Evolutionary conservation across 2,888 invertebrate genomes (phyloP).

Genomic region (Strigamia maritima): DNA sequence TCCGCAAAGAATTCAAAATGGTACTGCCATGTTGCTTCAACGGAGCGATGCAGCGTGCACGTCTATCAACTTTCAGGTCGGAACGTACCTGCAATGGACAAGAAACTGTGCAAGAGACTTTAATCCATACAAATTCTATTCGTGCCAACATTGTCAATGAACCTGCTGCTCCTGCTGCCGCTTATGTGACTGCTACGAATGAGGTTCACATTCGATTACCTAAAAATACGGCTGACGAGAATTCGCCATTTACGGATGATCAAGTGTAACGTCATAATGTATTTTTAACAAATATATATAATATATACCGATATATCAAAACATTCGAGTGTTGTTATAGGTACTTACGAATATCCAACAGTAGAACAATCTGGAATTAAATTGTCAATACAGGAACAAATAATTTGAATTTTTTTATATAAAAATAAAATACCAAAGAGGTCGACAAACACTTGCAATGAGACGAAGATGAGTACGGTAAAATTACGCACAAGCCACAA

Average conservation of each 20-base stretch:
- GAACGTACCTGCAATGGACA: slow-evolving; percentile 72
- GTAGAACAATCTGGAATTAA: no score
- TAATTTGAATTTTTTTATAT: no score
- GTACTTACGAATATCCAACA: no score
- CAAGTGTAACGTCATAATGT: neutral
- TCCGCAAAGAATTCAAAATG: slow-evolving; percentile 76
- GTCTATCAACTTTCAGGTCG: slow-evolving; percentile 50
- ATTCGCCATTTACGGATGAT: neutral
- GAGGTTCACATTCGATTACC: neutral
- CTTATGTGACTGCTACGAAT: slow-evolving; percentile 2
- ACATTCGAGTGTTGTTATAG: no score
- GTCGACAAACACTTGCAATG: no score
- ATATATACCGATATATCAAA: neutral
- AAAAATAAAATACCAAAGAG: no score
- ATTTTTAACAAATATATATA: neutral
- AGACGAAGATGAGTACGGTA: no score
- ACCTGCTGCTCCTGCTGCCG: neutral
- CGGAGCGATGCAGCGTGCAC: slow-evolving; percentile 49
- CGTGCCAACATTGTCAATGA: neutral
- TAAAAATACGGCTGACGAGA: neutral
- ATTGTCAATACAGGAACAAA: no score
- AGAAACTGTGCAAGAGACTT: slow-evolving; percentile 68
- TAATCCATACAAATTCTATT: slow-evolving; percentile 52
- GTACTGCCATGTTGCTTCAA: slow-evolving; percentile 45
- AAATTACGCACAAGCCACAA: no score